Evolutionary conservation across 2,113 vertebrate species (phyloP).

Genomic region (Furnarius figulus): DNA sequence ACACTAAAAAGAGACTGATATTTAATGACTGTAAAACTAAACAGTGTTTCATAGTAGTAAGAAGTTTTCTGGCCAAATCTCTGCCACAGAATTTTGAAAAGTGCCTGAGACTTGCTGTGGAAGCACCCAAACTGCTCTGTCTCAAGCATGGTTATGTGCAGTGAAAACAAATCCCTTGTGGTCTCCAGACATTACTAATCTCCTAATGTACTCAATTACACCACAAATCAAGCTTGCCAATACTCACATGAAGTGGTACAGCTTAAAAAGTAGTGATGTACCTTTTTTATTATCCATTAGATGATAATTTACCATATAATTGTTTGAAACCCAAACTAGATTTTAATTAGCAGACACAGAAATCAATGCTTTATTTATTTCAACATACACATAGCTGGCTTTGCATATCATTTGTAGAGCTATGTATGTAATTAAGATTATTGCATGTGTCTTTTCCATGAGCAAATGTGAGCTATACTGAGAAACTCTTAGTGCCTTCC

Average conservation of each 20-base stretch:
- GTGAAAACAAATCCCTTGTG: background rate
- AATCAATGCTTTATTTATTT: background rate
- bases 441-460: background rate
- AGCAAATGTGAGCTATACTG: background rate
- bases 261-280: background rate
- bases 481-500: background rate
- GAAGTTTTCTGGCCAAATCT: background rate
- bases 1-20: background rate
- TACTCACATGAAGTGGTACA: background rate
- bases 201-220: background rate
- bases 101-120: background rate
- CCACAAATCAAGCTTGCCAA: background rate
- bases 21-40: background rate
- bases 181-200: background rate
- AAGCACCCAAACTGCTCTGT: background rate
- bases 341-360: background rate
- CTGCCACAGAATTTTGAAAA: constrained; percentile 6
- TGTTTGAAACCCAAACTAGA: background rate
- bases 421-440: background rate
- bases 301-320: background rate
- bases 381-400: background rate
- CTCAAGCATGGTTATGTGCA: background rate
- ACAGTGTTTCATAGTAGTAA: background rate
- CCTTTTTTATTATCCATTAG: background rate
- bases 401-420: background rate